phyloP scores from a whole-genome alignment of 1,140 invertebrate genomes.

The Drosophila orena region DNA sequence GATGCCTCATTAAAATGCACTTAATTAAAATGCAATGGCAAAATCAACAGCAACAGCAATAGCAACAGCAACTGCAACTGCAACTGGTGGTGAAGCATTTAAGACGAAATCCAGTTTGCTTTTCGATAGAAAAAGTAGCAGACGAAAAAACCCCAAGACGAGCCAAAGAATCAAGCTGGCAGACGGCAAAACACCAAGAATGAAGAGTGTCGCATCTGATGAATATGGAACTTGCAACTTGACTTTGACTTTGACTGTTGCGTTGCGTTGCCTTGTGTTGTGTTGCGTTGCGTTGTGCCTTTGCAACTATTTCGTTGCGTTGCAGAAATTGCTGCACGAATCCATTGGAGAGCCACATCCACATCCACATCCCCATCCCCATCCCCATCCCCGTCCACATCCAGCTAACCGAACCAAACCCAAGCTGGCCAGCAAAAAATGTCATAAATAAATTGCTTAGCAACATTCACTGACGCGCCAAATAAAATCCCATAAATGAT shows the following conservation, averaged over 20 bases:
- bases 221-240: slow-evolving; percentile 78
- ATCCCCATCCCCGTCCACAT: no score
- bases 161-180: slow-evolving; percentile 50
- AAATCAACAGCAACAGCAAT: slow-evolving; percentile 66
- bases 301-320: slow-evolving; percentile 74
- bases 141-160: slow-evolving; percentile 80
- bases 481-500: slow-evolving; percentile 85
- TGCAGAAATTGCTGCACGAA: slow-evolving; percentile 77
- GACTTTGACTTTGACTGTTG: slow-evolving; percentile 34
- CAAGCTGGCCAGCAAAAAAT: slow-evolving; percentile 70
- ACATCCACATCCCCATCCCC: slow-evolving; percentile 5
- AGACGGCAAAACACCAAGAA: slow-evolving; percentile 53
- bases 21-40: slow-evolving; percentile 82
- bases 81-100: slow-evolving; percentile 46
- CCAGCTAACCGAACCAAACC: slow-evolving; percentile 18
- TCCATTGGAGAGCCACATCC: slow-evolving; percentile 34
- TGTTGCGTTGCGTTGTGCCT: slow-evolving; percentile 25
- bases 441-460: slow-evolving; percentile 84
- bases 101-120: slow-evolving; percentile 79
- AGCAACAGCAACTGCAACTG: slow-evolving; percentile 54
- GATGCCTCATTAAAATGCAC: slow-evolving; percentile 82
- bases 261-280: slow-evolving; percentile 6
- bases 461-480: slow-evolving; percentile 84
- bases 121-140: slow-evolving; percentile 74
- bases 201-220: slow-evolving; percentile 81